These are phyloP conservation scores for Drymonia ruficornis DNA, from an alignment of 2,888 invertebrate species.

Conservation along the genomic window DNA sequence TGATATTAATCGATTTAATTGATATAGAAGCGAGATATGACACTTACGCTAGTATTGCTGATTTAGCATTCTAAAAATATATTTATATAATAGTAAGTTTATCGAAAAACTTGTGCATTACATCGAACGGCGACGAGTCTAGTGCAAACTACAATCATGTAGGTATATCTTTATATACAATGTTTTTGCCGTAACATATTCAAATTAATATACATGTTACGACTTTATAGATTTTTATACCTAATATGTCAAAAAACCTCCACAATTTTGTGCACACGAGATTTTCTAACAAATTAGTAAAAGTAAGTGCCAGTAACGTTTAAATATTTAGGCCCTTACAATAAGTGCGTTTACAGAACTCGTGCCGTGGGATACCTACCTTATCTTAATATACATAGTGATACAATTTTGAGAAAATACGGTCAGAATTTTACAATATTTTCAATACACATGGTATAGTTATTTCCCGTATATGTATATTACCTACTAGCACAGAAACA, in stretches of 20 bases:
- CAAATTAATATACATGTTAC: conserved; percentile 12
- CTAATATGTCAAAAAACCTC: neutral
- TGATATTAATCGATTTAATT: conserved; percentile 78
- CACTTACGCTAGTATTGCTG: conserved; percentile 72
- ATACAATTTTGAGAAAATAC: conserved; percentile 21
- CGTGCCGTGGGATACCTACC: conserved; percentile 31
- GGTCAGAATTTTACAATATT: conserved; percentile 11
- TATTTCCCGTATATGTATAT: neutral
- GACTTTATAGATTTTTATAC: neutral
- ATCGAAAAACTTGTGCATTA: conserved; percentile 3
- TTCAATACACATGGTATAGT: conserved; percentile 10
- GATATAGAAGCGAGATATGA: conserved; percentile 55
- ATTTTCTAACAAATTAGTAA: neutral
- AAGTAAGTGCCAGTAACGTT: conserved; percentile 59
- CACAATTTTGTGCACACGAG: too few relatives aligned
- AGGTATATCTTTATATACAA: conserved; percentile 31
- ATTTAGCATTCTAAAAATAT: conserved; percentile 56
- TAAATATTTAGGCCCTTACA: conserved; percentile 64
- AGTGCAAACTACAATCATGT: conserved; percentile 11
- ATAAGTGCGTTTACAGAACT: conserved; percentile 29
- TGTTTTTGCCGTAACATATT: conserved; percentile 8
- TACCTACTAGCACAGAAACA: neutral
- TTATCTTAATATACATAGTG: conserved; percentile 29
- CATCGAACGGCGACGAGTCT: conserved; percentile 5
- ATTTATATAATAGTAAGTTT: conserved; percentile 22